These are phyloP conservation scores for Cinara cedri DNA, from an alignment of 2,888 invertebrate species.

Conservation along the genomic window DNA sequence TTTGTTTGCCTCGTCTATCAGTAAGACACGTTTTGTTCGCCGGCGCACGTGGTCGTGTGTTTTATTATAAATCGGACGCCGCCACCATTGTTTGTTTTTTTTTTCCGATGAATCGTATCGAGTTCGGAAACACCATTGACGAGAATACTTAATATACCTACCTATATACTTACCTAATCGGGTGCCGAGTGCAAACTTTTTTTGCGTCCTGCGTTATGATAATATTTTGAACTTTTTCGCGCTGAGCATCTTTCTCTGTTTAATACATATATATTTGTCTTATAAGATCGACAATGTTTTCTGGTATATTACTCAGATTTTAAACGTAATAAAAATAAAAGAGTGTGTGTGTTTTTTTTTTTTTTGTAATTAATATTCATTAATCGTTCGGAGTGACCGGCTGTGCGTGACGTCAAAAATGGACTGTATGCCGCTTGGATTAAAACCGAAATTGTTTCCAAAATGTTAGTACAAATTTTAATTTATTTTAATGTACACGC, in stretches of 20 bases:
- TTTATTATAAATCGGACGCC: conserved; percentile 1
- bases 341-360: background rate
- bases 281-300: background rate
- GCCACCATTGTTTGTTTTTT: background rate
- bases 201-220: too few relatives aligned
- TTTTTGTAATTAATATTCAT: background rate
- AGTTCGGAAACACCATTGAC: conserved; percentile 2
- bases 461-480: conserved; percentile 41
- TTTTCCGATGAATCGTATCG: background rate
- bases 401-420: background rate
- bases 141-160: background rate
- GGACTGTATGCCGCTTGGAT: conserved; percentile 33
- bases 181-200: background rate
- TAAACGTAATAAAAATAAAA: background rate
- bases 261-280: background rate
- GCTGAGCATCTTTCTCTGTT: too few relatives aligned
- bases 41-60: conserved; percentile 53
- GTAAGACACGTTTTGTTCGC: conserved; percentile 44
- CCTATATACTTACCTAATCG: background rate
- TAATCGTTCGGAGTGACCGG: background rate
- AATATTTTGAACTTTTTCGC: too few relatives aligned
- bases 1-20: background rate
- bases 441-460: conserved; percentile 31
- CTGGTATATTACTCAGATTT: too few relatives aligned
- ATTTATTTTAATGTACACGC: too few relatives aligned